Conservation (phyloP, 1,140 invertebrate species). For the Drosophila lini region DNA sequence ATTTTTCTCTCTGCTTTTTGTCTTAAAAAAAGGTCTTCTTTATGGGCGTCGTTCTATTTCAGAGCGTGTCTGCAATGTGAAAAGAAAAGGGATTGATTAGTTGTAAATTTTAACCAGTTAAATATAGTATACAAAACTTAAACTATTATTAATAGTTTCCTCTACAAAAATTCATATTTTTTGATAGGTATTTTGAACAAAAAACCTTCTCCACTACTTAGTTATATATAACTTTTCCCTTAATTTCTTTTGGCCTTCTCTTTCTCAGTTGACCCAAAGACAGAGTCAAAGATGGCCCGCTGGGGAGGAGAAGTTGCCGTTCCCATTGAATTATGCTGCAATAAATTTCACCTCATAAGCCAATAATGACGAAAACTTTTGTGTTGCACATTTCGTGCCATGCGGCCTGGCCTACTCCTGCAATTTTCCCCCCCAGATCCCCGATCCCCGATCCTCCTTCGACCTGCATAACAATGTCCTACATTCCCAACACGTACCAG, state of each 20-base stretch:
- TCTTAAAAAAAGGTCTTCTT: constrained; percentile 30
- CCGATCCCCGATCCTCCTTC: constrained; percentile 12
- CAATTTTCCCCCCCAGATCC: constrained; percentile 9
- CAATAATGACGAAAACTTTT: constrained; percentile 82
- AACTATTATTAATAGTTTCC: no score
- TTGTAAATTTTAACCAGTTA: background rate
- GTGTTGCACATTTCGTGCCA: constrained; percentile 76
- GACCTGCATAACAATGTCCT: constrained; percentile 78
- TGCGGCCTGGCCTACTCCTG: constrained; percentile 36
- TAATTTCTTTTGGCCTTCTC: background rate
- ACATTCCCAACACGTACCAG: constrained; percentile 79
- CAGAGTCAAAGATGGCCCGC: background rate
- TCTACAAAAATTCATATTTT: background rate
- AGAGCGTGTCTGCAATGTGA: constrained; percentile 10
- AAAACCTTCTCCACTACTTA: background rate
- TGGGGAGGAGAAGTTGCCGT: constrained; percentile 3
- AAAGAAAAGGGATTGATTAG: background rate
- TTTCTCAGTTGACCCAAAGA: background rate
- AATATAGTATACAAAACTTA: no score
- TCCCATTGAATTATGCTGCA: constrained; percentile 76
- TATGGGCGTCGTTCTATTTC: constrained; percentile 1
- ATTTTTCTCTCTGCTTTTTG: constrained; percentile 11
- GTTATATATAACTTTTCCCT: background rate
- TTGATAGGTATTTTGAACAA: background rate
- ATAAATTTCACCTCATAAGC: constrained; percentile 81